Conservation (phyloP, 2,113 vertebrate species). For the Prolemur simus region DNA sequence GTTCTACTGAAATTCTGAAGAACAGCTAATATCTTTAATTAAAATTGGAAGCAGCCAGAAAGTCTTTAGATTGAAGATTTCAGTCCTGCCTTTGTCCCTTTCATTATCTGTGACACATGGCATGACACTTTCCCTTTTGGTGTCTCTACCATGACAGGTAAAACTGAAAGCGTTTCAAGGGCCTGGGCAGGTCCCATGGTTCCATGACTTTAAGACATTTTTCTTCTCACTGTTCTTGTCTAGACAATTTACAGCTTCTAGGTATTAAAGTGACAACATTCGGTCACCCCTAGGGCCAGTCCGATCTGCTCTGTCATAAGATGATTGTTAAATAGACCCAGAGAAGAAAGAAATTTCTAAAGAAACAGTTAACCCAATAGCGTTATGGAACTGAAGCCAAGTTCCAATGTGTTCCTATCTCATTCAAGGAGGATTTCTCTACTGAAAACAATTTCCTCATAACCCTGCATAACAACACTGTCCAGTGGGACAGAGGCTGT, state of each 20-base stretch:
- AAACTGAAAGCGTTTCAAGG: neutral
- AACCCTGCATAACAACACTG: neutral
- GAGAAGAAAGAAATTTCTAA: neutral
- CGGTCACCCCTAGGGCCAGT: neutral
- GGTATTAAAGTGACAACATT: neutral
- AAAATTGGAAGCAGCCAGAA: neutral
- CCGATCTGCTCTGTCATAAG: neutral
- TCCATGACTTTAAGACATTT: neutral
- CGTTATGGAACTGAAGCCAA: neutral
- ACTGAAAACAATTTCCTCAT: neutral
- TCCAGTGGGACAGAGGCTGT: neutral
- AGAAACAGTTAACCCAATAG: neutral
- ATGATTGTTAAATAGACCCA: neutral
- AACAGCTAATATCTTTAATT: neutral
- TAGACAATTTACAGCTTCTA: neutral
- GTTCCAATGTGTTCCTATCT: neutral
- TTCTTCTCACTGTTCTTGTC: neutral
- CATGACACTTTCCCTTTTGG: neutral
- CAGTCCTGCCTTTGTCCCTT: neutral
- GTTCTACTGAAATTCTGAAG: neutral
- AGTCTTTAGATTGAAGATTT: neutral
- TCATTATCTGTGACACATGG: neutral
- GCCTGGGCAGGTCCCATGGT: neutral
- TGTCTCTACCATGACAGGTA: neutral
- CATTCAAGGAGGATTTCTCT: neutral